Evolutionary conservation across 2,797 vertebrate species (phyloP).

Genomic region (Chaunax sp.): DNA sequence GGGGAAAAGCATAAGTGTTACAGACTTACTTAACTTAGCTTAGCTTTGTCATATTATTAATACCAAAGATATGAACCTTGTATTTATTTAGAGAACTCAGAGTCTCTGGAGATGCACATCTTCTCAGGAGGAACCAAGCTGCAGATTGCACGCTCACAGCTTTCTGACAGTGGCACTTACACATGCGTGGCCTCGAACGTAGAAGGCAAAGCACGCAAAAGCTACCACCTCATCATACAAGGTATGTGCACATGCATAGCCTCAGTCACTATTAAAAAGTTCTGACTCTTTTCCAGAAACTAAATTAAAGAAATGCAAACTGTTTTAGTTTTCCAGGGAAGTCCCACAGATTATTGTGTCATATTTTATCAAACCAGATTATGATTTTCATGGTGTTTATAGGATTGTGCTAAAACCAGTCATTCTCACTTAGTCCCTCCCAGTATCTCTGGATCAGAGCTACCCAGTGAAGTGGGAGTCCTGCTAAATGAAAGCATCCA

Average conservation of each 20-base stretch:
- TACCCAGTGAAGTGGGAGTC: conserved; percentile 89
- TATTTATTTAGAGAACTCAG: conserved; percentile 85
- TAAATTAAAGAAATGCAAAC: background rate
- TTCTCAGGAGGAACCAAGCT: conserved; percentile 93
- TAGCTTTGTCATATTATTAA: background rate
- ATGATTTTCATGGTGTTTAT: background rate
- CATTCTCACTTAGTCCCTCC: conserved; percentile 88
- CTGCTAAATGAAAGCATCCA: conserved; percentile 89
- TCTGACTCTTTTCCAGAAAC: background rate
- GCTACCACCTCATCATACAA: conserved; percentile 90
- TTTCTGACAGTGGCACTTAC: conserved; percentile 89
- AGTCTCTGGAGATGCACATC: conserved; percentile 92
- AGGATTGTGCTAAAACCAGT: conserved; percentile 16
- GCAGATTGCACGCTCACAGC: conserved; percentile 90
- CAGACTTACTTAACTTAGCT: too few relatives aligned
- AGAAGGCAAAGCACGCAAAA: conserved; percentile 92
- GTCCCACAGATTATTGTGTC: fast-evolving
- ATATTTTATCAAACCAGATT: background rate
- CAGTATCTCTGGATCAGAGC: conserved; percentile 89
- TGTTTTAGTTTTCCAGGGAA: background rate
- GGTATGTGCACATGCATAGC: conserved; percentile 76
- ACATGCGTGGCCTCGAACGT: conserved; percentile 91
- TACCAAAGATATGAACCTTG: background rate
- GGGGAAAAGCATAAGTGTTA: background rate
- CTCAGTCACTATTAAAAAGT: background rate